phyloP scores from a whole-genome alignment of 2,888 invertebrate species.

The Caprella mutica region DNA sequence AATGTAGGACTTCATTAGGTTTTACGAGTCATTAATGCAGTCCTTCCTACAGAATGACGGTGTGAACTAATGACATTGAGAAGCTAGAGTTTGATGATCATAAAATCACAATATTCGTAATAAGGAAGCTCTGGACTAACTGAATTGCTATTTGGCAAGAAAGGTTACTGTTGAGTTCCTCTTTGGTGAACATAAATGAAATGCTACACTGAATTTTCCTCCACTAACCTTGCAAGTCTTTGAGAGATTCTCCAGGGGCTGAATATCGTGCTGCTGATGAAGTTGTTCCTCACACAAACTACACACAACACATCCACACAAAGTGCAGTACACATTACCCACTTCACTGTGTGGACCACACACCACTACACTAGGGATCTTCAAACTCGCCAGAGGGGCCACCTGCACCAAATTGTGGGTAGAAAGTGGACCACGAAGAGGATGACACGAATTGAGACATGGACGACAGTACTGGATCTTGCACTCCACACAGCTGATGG shows the following conservation, averaged over 20 bases:
- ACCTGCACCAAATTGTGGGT: conserved; percentile 45
- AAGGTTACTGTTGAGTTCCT: too few relatives aligned
- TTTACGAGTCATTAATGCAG: too few relatives aligned
- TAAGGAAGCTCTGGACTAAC: too few relatives aligned
- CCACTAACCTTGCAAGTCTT: conserved; percentile 94
- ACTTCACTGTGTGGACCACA: conserved; percentile 76
- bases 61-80: too few relatives aligned
- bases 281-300: conserved; percentile 15
- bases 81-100: too few relatives aligned
- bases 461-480: conserved; percentile 30
- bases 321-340: conserved; percentile 76
- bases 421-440: conserved; percentile 36
- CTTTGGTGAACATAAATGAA: too few relatives aligned
- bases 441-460: conserved; percentile 31
- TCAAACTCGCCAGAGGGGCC: conserved; percentile 37
- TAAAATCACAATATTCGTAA: too few relatives aligned
- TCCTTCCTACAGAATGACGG: too few relatives aligned
- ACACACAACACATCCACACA: conserved; percentile 47
- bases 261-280: conserved; percentile 62
- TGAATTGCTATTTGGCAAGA: too few relatives aligned
- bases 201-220: too few relatives aligned
- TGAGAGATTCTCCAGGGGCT: conserved; percentile 78
- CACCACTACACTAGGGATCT: conserved; percentile 40
- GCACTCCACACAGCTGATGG: conserved; percentile 45
- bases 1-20: too few relatives aligned